phyloP scores from a whole-genome alignment of 2,797 vertebrate genomes.

The Uromys caudimaculatus region DNA sequence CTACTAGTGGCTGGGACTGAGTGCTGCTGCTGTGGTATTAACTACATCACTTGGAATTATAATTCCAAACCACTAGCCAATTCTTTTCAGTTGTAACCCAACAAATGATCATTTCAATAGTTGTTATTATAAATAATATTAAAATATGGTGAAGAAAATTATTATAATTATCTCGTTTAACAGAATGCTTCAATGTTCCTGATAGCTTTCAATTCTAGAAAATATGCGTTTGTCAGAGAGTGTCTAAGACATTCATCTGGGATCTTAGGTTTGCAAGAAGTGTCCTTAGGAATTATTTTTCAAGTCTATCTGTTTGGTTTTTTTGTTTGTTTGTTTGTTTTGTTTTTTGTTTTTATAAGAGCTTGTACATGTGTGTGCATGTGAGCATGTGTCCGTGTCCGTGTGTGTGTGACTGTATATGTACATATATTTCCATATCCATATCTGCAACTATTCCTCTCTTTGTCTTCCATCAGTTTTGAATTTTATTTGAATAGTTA shows the following conservation, averaged over 20 bases:
- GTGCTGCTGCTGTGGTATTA: constrained; percentile 8
- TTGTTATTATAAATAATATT: constrained; percentile 63
- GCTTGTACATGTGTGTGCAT: background rate
- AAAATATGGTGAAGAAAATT: constrained; percentile 38
- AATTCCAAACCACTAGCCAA: constrained; percentile 15
- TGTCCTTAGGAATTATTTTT: constrained; percentile 73
- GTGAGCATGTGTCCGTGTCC: background rate
- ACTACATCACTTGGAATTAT: constrained; percentile 32
- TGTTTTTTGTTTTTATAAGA: background rate
- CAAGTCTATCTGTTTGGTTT: constrained; percentile 54
- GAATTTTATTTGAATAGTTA: constrained; percentile 77
- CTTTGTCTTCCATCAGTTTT: constrained; percentile 71
- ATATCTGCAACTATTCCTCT: constrained; percentile 52
- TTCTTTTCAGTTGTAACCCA: constrained; percentile 53
- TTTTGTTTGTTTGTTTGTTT: constrained; percentile 7
- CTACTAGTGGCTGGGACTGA: background rate
- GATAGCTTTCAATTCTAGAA: constrained; percentile 56
- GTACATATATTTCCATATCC: too few relatives aligned
- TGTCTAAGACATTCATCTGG: constrained; percentile 58
- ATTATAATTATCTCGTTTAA: constrained; percentile 48
- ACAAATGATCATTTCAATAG: constrained; percentile 57
- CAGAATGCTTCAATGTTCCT: constrained; percentile 56
- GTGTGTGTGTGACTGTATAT: background rate
- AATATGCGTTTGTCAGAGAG: constrained; percentile 59
- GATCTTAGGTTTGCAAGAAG: constrained; percentile 72